Evolutionary conservation across 1,140 invertebrate species (phyloP), one percentile per base, ranked within the genome.

Genomic region (Cataglyphis hispanica): DNA sequence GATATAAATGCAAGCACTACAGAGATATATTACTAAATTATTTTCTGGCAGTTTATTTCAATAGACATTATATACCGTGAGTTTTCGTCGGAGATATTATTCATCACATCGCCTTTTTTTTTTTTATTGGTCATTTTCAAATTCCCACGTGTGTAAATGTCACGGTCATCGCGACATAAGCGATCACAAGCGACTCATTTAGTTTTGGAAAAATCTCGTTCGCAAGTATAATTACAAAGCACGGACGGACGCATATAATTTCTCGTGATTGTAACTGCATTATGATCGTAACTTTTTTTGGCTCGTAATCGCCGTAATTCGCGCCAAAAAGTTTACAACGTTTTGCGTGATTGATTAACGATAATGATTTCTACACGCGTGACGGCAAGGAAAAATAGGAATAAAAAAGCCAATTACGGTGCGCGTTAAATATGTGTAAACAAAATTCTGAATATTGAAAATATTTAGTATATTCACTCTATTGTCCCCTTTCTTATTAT

Each of bases 171-270:
- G 85, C 40, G 78, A 58, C n/a, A n/a, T n/a, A n/a, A n/a, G n/a
- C n/a, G n/a, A 37, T 75, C 50, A 60, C 50, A 60, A 86, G 56
- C 72, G 64, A 16, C 81, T 87, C 74, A 77, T 77, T 87, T 66
- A 85, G 61, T 19, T 27, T 22, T 60, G 53, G 46, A 74, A 63
- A 70, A 84, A 87, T 84, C 81, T 74, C 63, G 64, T 61, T 69
- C 37, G 63, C 40, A 56, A 67, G 25, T 84, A 66, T 86, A 86
- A 86, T 86, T 86, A 87, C 61, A 76, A 63, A 67, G 81, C 64
- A 60, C 63, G 34, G 19, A 56, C 61, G 69, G 27, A 76, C 70
- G 46, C 66, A 53, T 63, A 63, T 70, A 63, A 86, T 86, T 86
- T 37, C 27, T 80, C 27, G 31, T 56, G 74, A 85, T 85, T 66